These are phyloP conservation scores for Fringilla coelebs DNA, from an alignment of 2,797 vertebrate genomes.

Conservation along the genomic window DNA sequence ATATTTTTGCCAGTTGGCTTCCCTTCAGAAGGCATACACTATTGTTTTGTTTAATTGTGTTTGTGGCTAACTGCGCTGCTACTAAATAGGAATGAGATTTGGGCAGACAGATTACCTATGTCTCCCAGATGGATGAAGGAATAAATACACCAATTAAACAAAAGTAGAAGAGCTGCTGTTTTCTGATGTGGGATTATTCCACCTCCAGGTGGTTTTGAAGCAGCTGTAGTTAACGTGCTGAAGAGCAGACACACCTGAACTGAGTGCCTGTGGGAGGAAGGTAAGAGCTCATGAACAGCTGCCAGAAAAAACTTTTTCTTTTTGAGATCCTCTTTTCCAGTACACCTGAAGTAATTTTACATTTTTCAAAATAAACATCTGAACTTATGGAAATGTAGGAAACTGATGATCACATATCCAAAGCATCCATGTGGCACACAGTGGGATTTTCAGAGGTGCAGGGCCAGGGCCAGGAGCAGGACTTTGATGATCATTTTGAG, in stretches of 20 bases:
- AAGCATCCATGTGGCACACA: not conserved
- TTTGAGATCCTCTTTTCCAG: not conserved
- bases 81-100: not conserved
- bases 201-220: not conserved
- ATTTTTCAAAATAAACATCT: not conserved
- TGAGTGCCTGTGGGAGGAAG: not conserved
- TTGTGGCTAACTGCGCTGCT: not conserved
- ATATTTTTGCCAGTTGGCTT: not conserved
- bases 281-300: not conserved
- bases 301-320: not conserved
- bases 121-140: not conserved
- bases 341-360: not conserved
- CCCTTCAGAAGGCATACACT: not conserved
- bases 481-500: not conserved
- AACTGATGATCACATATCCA: accelerated
- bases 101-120: not conserved
- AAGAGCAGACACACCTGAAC: not conserved
- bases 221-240: not conserved
- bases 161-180: not conserved
- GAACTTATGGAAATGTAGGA: not conserved
- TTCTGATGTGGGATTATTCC: conserved; percentile 19
- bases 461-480: not conserved
- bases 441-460: too few species aligned
- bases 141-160: not conserved
- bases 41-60: not conserved